Percentiles rank a stretch among this genome's conserved stretches.
These are phyloP conservation scores for Phenganax stokvisi DNA, from an alignment of 92 coral and sea anemone genomes.

Conservation along the genomic window DNA sequence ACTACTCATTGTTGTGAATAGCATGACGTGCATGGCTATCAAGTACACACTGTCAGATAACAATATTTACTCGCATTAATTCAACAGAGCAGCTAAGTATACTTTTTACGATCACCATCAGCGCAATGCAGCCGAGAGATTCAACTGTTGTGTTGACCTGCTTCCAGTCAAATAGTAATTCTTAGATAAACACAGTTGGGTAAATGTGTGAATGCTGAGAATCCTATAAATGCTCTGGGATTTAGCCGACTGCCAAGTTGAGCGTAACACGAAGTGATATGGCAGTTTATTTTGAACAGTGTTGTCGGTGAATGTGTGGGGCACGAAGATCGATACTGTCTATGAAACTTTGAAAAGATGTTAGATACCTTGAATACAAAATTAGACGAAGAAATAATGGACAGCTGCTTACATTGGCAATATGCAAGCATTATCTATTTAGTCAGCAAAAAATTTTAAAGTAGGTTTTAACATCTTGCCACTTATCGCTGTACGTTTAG, in stretches of 20 bases:
- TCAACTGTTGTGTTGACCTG: background rate
- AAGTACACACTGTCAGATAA: background rate
- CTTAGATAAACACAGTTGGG: constrained; percentile 17
- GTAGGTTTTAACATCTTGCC: background rate
- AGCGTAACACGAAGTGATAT: no score
- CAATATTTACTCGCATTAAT: background rate
- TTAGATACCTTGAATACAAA: no score
- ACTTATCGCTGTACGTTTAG: background rate
- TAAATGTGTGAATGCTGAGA: constrained; percentile 7
- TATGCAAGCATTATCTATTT: no score
- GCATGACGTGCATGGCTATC: constrained; percentile 6
- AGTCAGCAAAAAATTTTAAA: no score
- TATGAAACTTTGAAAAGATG: no score
- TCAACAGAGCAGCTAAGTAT: background rate
- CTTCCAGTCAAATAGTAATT: constrained; percentile 3
- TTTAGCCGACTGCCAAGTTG: background rate
- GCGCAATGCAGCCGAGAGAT: background rate
- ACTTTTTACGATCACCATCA: background rate
- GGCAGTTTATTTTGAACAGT: no score
- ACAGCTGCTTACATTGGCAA: no score
- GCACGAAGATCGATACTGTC: no score
- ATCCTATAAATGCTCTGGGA: background rate
- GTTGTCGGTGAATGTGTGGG: no score
- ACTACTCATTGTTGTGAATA: background rate
- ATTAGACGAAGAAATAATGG: no score